These are phyloP conservation scores for Melanaphis sacchari DNA, from an alignment of 1,140 invertebrate genomes.

Conservation along the genomic window DNA sequence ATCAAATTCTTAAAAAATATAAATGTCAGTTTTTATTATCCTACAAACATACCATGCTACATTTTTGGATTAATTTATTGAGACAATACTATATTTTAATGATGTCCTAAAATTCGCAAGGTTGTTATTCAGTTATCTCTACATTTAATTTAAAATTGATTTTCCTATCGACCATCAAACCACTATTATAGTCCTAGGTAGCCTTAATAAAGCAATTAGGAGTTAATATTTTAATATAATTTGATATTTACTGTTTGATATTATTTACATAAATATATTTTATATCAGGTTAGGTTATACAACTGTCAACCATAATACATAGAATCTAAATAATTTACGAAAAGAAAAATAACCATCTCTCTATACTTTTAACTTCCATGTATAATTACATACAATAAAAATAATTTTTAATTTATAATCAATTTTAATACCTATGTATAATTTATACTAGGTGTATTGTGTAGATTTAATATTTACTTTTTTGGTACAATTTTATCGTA, in stretches of 20 bases:
- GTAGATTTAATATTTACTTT: not conserved
- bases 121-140: not conserved
- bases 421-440: too few relatives aligned
- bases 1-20: not conserved
- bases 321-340: too few relatives aligned
- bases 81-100: not conserved
- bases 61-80: not conserved
- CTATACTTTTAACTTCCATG: not conserved
- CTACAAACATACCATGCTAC: not conserved
- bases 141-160: not conserved
- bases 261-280: not conserved
- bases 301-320: not conserved
- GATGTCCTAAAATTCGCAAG: not conserved
- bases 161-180: not conserved
- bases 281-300: not conserved
- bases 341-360: not conserved
- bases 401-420: too few relatives aligned
- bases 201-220: not conserved
- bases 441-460: not conserved
- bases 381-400: too few relatives aligned
- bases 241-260: not conserved
- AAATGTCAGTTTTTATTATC: slow-evolving; percentile 1
- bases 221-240: not conserved
- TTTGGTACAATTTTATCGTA: not conserved
- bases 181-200: not conserved